Conservation (phyloP, 23 tunicate species). For the Clavelina lepadiformis region DNA sequence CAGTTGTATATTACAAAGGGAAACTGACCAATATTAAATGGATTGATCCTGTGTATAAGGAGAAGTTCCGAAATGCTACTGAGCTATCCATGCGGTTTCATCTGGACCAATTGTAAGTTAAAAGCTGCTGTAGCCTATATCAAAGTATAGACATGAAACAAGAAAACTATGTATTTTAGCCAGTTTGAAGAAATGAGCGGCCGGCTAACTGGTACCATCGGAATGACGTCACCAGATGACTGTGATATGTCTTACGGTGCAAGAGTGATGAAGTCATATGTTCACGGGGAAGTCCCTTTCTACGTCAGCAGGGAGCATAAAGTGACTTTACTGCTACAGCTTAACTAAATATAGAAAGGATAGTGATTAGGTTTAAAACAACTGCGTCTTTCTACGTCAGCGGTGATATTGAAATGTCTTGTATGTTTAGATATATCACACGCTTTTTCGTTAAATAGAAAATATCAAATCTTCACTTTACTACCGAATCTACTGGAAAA, state of each 20-base stretch:
- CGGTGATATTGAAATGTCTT: too few relatives aligned
- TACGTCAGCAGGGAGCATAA: constrained; percentile 16
- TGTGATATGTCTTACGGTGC: constrained; percentile 18
- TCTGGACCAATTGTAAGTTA: constrained; percentile 20
- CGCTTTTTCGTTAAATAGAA: too few relatives aligned
- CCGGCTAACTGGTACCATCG: constrained; percentile 45
- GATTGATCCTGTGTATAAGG: constrained; percentile 10
- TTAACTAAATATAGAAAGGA: too few relatives aligned
- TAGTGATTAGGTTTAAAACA: too few relatives aligned
- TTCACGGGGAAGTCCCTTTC: constrained; percentile 23
- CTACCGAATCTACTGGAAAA: too few relatives aligned
- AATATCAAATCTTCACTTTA: too few relatives aligned
- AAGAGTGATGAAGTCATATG: constrained; percentile 23
- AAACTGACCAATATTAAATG: constrained; percentile 29
- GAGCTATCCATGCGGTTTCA: constrained; percentile 31
- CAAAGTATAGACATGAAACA: too few relatives aligned
- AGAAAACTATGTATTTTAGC: too few relatives aligned
- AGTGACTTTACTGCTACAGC: too few relatives aligned
- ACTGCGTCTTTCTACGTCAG: too few relatives aligned
- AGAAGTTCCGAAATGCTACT: constrained; percentile 24
- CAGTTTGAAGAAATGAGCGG: constrained; percentile 1
- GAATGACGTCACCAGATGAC: constrained; percentile 77
- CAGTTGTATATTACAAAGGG: constrained; percentile 12
- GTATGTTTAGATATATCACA: too few relatives aligned
- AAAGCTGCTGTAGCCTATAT: too few relatives aligned